These are phyloP conservation scores for Thalpophila matura DNA, from an alignment of 2,888 invertebrate species.

Conservation along the genomic window DNA sequence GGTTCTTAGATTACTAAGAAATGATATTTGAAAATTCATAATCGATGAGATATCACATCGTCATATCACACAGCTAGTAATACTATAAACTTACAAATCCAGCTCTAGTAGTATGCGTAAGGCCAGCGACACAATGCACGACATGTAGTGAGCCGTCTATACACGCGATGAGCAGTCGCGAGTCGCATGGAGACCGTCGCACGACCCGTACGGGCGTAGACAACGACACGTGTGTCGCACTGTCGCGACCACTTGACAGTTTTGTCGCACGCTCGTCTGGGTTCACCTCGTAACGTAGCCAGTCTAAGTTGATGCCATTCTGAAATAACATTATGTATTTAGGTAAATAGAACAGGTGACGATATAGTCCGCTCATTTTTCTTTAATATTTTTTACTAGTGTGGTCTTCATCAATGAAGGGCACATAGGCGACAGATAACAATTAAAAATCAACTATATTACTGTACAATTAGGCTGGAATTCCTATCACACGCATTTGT, in stretches of 20 bases:
- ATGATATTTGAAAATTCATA: no score
- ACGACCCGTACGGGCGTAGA: conserved; percentile 85
- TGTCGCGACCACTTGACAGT: conserved; percentile 87
- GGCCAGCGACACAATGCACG: conserved; percentile 94
- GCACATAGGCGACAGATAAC: no score
- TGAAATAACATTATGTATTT: conserved; percentile 64
- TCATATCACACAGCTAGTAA: neutral
- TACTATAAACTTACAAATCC: conserved; percentile 92
- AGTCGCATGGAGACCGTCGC: conserved; percentile 91
- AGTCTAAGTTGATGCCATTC: conserved; percentile 89
- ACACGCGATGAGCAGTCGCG: conserved; percentile 95
- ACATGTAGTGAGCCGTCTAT: conserved; percentile 96
- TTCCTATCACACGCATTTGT: no score
- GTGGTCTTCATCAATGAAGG: no score
- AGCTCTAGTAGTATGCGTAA: conserved; percentile 94
- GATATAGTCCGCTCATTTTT: neutral
- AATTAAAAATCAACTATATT: no score
- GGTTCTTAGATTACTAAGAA: no score
- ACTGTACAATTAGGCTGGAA: no score
- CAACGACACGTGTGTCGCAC: conserved; percentile 88
- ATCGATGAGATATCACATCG: no score
- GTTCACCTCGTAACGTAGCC: conserved; percentile 93
- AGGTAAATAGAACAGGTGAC: no score
- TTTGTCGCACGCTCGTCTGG: conserved; percentile 91
- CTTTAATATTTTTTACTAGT: neutral